These are phyloP conservation scores for Nyctibius bracteatus DNA, from an alignment of 2,113 vertebrate species.

Conservation along the genomic window DNA sequence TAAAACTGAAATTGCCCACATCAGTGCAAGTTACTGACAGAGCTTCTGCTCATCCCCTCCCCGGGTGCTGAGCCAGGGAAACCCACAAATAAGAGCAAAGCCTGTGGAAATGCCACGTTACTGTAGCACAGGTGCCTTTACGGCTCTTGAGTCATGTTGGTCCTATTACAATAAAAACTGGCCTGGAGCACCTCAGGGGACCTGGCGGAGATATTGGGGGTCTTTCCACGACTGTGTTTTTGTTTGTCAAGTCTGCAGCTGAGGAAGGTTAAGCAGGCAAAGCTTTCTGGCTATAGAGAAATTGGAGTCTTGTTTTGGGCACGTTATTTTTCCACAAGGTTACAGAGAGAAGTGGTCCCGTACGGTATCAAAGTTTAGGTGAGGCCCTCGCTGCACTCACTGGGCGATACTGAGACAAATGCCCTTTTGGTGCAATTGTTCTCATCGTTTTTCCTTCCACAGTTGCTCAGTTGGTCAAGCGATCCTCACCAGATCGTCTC, in stretches of 20 bases:
- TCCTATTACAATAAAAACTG: not conserved
- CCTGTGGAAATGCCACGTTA: not conserved
- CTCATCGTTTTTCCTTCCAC: not conserved
- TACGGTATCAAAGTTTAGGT: not conserved
- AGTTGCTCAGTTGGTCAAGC: not conserved
- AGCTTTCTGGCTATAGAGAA: not conserved
- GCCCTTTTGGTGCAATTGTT: not conserved
- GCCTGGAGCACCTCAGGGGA: not conserved
- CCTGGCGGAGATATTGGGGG: not conserved
- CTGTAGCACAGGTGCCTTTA: not conserved
- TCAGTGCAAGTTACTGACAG: not conserved
- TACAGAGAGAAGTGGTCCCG: not conserved
- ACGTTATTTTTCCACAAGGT: not conserved
- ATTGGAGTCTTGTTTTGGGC: rapidly evolving
- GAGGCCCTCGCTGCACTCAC: not conserved
- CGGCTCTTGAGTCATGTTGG: not conserved
- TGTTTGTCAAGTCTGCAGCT: not conserved
- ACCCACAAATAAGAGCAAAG: not conserved
- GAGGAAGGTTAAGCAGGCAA: not conserved
- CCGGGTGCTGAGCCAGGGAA: not conserved
- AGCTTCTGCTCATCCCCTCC: not conserved
- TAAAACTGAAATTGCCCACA: not conserved
- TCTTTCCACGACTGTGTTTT: not conserved
- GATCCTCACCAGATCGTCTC: too few species aligned
- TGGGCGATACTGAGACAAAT: not conserved